phyloP scores from a whole-genome alignment of 2,113 vertebrate species.

The Zosterops borbonicus region DNA sequence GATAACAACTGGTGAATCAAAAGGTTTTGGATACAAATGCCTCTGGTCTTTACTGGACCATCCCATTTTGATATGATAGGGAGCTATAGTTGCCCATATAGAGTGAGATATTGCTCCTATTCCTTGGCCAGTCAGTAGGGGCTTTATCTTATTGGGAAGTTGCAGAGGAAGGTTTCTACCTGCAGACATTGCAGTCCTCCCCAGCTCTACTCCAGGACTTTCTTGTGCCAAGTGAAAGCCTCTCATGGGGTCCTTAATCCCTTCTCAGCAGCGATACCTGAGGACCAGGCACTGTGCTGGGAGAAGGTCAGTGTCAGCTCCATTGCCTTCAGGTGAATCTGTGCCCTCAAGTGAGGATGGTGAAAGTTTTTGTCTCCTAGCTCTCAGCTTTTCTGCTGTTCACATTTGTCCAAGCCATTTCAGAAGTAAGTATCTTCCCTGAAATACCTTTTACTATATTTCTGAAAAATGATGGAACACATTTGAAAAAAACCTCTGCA shows the following conservation, averaged over 20 bases:
- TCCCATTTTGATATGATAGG: neutral
- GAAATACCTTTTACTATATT: neutral
- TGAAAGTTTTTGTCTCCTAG: neutral
- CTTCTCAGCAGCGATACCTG: neutral
- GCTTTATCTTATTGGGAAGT: neutral
- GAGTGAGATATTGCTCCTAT: neutral
- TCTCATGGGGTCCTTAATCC: neutral
- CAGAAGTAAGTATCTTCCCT: neutral
- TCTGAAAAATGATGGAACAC: neutral
- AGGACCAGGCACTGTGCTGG: neutral
- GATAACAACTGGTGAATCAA: neutral
- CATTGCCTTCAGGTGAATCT: neutral
- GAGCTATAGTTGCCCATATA: neutral
- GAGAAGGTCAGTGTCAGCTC: neutral
- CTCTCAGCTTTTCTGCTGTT: neutral
- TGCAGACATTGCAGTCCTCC: neutral
- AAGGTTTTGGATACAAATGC: neutral
- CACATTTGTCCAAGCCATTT: neutral
- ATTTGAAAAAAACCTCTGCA: neutral
- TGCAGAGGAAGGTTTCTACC: neutral
- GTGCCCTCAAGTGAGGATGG: neutral
- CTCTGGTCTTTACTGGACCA: neutral
- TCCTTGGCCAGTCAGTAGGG: neutral
- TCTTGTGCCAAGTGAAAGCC: neutral
- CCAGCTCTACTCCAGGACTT: neutral